Evolutionary conservation across 2,113 vertebrate species (phyloP), one percentile per base, ranked within the genome.

Genomic region (Mirza zaza): DNA sequence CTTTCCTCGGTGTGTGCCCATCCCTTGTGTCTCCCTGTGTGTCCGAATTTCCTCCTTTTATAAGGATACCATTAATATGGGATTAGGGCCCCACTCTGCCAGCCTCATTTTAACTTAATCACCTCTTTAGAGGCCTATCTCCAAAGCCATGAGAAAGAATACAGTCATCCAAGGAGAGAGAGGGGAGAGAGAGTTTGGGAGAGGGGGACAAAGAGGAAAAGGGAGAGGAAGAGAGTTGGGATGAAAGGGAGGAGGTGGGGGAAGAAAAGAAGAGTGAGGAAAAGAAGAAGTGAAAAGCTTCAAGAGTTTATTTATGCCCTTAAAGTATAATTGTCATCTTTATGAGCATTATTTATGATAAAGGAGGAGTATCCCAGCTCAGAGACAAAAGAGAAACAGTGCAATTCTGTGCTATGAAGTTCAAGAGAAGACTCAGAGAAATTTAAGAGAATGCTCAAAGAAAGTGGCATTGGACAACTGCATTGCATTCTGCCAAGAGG

Each of bases 131-230:
- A 67, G 3, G 13, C 6, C 77, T 59, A 8, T 81, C 10, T 71
- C 15, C 36, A 81, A 73, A 73, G 42, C 29, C 11, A 34, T 48
- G 42, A 21, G 32, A n/a, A 59, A 59, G 23, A 81, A 34, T 81
- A 80, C 21, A 45, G 7, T 68, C 36, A 68, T 8, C 42, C 9
- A 3, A 29, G 67, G 57, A 70, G 27, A 17, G 27, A 29, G 27
- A 4, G 73, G n/a, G 7, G n/a, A 36, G 27, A n/a, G 13, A 11
- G 8, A 0, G 14, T 11, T 21, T n/a, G 7, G 6, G 23, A 52
- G n/a, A 29, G 14, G 23, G 13, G 29, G 21, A 39, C 1, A 11
- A 6, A 39, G 21, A 71, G 65, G 7, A n/a, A 4, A 8, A 5
- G 34, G 18, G 15, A 8, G 20, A n/a, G 45, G 39, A 11, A 39